These are phyloP conservation scores for Potamarius usumacintae DNA, from an alignment of 2,113 vertebrate genomes.

Conservation along the genomic window DNA sequence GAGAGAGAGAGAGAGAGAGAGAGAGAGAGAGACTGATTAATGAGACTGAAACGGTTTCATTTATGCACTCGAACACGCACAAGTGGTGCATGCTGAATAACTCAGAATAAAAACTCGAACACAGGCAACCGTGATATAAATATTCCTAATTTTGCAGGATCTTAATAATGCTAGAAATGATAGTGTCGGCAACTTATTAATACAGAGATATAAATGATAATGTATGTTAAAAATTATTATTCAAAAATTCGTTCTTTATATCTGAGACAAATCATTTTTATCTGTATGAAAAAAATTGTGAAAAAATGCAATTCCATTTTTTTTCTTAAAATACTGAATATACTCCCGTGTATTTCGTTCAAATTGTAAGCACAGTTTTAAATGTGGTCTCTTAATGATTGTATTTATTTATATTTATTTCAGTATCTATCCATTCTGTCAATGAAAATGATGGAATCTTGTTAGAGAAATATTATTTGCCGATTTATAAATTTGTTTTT, in stretches of 20 bases:
- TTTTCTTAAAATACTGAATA: not conserved
- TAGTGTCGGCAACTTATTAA: not conserved
- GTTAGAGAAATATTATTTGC: not conserved
- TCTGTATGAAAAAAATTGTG: not conserved
- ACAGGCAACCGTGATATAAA: not conserved
- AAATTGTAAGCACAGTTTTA: not conserved
- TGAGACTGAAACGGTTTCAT: not conserved
- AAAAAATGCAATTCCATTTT: not conserved
- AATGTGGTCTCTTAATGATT: not conserved
- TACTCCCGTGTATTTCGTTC: too few relatives aligned
- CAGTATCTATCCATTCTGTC: not conserved
- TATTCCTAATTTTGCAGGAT: too few relatives aligned
- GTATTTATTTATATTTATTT: not conserved
- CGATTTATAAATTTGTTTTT: not conserved
- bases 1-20: constrained; percentile 11
- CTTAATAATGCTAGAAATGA: not conserved
- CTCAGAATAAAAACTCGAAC: not conserved
- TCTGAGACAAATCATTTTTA: not conserved
- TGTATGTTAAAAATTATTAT: not conserved
- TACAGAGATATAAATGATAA: not conserved
- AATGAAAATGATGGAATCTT: not conserved
- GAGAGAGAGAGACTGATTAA: constrained; percentile 17
- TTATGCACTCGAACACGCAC: not conserved
- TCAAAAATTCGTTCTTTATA: too few relatives aligned
- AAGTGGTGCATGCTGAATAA: not conserved